phyloP scores from a whole-genome alignment of 2,888 invertebrate genomes.

The Platerodrilus igneus region DNA sequence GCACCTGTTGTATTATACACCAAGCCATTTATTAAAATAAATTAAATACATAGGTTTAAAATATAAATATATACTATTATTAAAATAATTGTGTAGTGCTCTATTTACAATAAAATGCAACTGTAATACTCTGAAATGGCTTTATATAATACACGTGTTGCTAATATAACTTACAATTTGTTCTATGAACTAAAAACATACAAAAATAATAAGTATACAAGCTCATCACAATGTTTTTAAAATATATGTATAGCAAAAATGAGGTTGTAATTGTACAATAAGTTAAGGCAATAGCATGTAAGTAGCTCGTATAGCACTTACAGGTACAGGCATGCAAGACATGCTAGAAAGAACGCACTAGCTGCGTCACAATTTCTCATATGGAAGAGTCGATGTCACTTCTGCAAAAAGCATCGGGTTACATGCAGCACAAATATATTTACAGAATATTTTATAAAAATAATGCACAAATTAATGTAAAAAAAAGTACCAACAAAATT shows the following conservation, averaged over 20 bases:
- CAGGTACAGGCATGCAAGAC: conserved; percentile 22
- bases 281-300: conserved; percentile 10
- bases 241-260: conserved; percentile 1
- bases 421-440: conserved; percentile 19
- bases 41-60: conserved; percentile 23
- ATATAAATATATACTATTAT: conserved; percentile 21
- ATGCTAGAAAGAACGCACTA: conserved; percentile 24
- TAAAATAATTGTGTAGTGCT: conserved; percentile 20
- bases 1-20: conserved; percentile 52
- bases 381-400: conserved; percentile 85
- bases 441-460: too few species aligned
- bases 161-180: not conserved
- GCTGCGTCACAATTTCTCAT: conserved; percentile 79
- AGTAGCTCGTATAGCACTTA: conserved; percentile 16
- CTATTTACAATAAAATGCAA: conserved; percentile 17
- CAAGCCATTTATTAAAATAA: conserved; percentile 39
- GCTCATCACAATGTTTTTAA: conserved; percentile 2
- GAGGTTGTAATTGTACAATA: conserved; percentile 2
- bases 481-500: too few species aligned
- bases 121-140: conserved; percentile 17
- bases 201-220: not conserved
- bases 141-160: not conserved
- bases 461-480: too few species aligned
- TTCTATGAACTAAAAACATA: not conserved
- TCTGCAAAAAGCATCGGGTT: conserved; percentile 63